Evolutionary conservation across 2,797 vertebrate genomes (phyloP).

Genomic region (Melanotaenia maccullochi): DNA sequence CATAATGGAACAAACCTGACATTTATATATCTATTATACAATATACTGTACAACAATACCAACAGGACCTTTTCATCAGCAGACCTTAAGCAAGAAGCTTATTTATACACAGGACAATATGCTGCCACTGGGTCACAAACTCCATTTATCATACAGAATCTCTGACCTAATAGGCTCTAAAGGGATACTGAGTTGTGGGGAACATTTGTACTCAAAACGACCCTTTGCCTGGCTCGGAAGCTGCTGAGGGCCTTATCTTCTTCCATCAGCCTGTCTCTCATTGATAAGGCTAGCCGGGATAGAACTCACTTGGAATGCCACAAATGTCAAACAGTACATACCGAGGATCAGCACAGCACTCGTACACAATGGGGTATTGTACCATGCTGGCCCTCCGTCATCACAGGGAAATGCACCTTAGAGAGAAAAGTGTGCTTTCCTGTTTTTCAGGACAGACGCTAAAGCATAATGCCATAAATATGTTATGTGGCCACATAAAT

Average conservation of each 20-base stretch:
- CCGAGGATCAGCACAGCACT: constrained; percentile 36
- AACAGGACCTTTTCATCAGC: constrained; percentile 48
- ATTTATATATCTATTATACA: constrained; percentile 16
- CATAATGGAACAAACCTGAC: neutral
- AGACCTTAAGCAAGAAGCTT: constrained; percentile 35
- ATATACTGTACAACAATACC: constrained; percentile 10
- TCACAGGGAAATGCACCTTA: constrained; percentile 46
- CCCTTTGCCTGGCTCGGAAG: constrained; percentile 48
- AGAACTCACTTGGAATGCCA: constrained; percentile 62
- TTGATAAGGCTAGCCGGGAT: constrained; percentile 69
- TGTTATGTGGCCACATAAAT: neutral
- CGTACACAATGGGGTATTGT: constrained; percentile 68
- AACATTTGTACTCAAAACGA: constrained; percentile 47
- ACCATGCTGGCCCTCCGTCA: constrained; percentile 30
- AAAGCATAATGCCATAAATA: neutral
- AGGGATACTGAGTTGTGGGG: constrained; percentile 43
- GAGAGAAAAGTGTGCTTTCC: constrained; percentile 33
- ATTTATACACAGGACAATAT: constrained; percentile 56
- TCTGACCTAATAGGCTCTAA: constrained; percentile 62
- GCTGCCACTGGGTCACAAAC: constrained; percentile 47
- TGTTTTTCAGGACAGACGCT: constrained; percentile 11
- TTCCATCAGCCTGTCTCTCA: constrained; percentile 68
- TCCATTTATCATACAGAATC: constrained; percentile 58
- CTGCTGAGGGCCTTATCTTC: constrained; percentile 54
- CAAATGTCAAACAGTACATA: constrained; percentile 65